Conservation (phyloP, 2,797 vertebrate species). For the Pseudopleuronectes americanus region DNA sequence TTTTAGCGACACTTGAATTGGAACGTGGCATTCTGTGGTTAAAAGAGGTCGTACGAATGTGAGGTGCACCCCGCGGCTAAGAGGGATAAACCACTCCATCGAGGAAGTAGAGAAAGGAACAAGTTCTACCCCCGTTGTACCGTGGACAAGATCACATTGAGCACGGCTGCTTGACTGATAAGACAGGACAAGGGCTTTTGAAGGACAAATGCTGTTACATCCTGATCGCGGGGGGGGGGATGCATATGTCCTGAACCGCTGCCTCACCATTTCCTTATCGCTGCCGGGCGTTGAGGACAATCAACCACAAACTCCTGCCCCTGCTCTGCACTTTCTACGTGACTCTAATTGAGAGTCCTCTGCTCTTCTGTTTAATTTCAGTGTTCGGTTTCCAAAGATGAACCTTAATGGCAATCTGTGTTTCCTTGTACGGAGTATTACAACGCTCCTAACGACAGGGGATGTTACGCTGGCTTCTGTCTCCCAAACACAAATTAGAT, state of each 20-base stretch:
- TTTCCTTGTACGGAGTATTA: conserved; percentile 66
- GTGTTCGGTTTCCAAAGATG: conserved; percentile 59
- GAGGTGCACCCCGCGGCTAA: conserved; percentile 60
- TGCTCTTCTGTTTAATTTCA: conserved; percentile 49
- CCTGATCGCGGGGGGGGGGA: conserved; percentile 16
- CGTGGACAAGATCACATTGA: conserved; percentile 49
- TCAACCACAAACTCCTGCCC: conserved; percentile 27
- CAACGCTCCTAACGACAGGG: conserved; percentile 54
- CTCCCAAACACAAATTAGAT: conserved; percentile 70
- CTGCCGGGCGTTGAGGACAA: conserved; percentile 23
- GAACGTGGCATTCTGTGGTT: conserved; percentile 54
- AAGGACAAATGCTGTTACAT: conserved; percentile 55
- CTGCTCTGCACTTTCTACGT: background rate
- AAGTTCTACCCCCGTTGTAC: conserved; percentile 38
- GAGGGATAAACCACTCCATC: conserved; percentile 38
- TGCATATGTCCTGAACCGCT: conserved; percentile 35
- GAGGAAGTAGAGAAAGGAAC: conserved; percentile 38
- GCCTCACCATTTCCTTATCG: conserved; percentile 43
- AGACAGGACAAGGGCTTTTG: conserved; percentile 56
- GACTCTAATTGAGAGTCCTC: conserved; percentile 38
- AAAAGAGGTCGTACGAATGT: conserved; percentile 70
- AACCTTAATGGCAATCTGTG: conserved; percentile 61
- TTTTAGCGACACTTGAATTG: conserved; percentile 44
- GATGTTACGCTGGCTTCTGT: conserved; percentile 45
- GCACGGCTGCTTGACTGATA: conserved; percentile 40